Conservation (phyloP, 2,888 invertebrate species). For the Anagyrus pseudococci region DNA sequence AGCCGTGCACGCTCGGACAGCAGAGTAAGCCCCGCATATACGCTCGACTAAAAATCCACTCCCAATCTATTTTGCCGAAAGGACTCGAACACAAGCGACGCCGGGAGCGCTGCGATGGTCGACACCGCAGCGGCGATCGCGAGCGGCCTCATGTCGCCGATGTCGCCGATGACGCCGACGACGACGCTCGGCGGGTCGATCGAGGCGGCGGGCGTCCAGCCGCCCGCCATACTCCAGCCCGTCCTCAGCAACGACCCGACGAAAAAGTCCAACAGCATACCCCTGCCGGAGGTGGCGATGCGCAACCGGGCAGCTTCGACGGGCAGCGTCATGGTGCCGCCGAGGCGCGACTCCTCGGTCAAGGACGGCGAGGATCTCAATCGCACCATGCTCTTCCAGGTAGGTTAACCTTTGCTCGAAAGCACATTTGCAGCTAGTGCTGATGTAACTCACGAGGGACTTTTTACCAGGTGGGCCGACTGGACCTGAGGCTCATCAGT, state of each 20-base stretch:
- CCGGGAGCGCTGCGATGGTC: slow-evolving; percentile 57
- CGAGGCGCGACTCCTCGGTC: slow-evolving; percentile 52
- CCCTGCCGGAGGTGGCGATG: slow-evolving; percentile 55
- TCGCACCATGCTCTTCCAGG: slow-evolving; percentile 91
- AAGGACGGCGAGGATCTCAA: slow-evolving; percentile 70
- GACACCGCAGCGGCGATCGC: too few relatives aligned
- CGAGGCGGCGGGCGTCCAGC: slow-evolving; percentile 50
- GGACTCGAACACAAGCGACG: slow-evolving; percentile 55
- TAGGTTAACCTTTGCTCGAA: slow-evolving; percentile 48
- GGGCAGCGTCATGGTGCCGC: slow-evolving; percentile 56
- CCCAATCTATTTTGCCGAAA: too few relatives aligned
- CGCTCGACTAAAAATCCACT: too few relatives aligned
- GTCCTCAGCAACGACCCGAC: slow-evolving; percentile 1
- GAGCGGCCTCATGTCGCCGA: slow-evolving; percentile 52
- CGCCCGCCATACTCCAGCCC: slow-evolving; percentile 5
- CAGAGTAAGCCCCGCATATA: too few relatives aligned
- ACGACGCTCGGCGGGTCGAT: slow-evolving; percentile 50
- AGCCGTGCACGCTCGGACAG: too few relatives aligned
- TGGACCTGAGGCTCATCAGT: slow-evolving; percentile 88
- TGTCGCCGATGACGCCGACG: slow-evolving; percentile 47
- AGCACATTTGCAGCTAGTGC: neutral
- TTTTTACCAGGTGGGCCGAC: slow-evolving; percentile 75
- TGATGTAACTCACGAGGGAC: neutral
- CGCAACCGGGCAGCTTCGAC: slow-evolving; percentile 62
- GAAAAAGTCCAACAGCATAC: slow-evolving; percentile 47